Base-by-base conservation (phyloP, 2,888 invertebrate genomes). In the Venustoraphidia nigricollis region DNA sequence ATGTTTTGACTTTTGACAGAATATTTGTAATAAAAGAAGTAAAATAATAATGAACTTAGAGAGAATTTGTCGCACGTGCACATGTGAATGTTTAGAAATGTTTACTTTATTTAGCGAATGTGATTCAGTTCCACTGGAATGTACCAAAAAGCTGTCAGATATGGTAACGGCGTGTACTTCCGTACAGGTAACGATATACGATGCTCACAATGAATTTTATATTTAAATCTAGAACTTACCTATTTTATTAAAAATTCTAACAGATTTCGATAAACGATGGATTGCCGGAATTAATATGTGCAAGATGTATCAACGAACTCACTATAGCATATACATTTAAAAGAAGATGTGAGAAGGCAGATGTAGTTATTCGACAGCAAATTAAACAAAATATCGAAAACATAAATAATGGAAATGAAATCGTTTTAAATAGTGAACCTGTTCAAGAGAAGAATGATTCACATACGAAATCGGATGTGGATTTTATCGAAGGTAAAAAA, bases 161-260 rank as follows among this genome's bases (percentile, higher is more conserved):
- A 66, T 66, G 64, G 57, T 67, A 50, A 66, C 62, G 62, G 64
- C 63, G 53, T 66, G 66, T 57, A 59, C 66, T 40, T 61, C 65
- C 41, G 58, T 67, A 47, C 60, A 63, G 56, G 67, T 67, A 59
- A 57, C 55, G n/a, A 17, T n/a, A 42, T 13, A 42, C 2, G 17
- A 17, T 17, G 17, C 17, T 17, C 17, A 17, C 17, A 17, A 17
- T 17, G 4, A 17, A 17, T 17, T 17, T 17, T 17, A 17, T 17
- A 42, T 14, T n/a, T 42, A 14, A 14, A 9, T 2, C 34, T 10
- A 11, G 11, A 3, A 2, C 17, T 42, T 9, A n/a, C 9, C 17
- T 17, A 14, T 42, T 17, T 42, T 11, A 9, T 42, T 42, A 13
- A 17, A 47, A 47, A 34, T 49, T 48, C 41, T 57, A 55, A 38